Base-by-base conservation (phyloP, 2,113 vertebrate species). In the Rattus rattus region DNA sequence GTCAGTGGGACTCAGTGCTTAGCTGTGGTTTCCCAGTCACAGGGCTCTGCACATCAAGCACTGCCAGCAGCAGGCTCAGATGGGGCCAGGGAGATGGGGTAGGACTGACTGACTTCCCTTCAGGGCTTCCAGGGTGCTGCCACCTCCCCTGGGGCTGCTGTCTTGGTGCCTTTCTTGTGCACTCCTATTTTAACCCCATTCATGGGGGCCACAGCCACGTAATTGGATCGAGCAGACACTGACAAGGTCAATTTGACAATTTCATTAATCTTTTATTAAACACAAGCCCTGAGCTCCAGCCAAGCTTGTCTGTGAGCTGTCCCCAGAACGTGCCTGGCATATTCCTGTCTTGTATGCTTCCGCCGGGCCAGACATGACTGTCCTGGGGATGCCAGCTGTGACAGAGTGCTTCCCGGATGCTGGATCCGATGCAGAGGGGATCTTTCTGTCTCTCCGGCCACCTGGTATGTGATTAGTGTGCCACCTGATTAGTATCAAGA, bases 191-290 rank as follows among this genome's bases (percentile, higher is more conserved):
- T 96, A 97, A 98, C 97, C 96, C 93, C 93, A 84, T 95, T 97
- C 94, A 67, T 9, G 7, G 91, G 96, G 96, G 91, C 96, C 97
- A 94, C 86, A 67, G 93, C 69, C 95, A 95, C 36, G 0, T 97
- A 97, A 98, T 97, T 97, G 96, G 95, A 96, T 94, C 95, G 97
- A 97, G 83, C 96, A 96, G 97, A 94, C 96, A 96, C 75, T 97
- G 97, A 97, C 97, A 97, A 97, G 97, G 97, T 97, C 97, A 97
- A 96, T 97, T 97, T 97, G 97, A 97, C 96, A 97, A 97, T 97
- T 98, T 97, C 97, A 98, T 98, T 98, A 97, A 98, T 97, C 97
- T 97, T 97, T 96, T 96, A 97, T 97, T 96, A 98, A 98, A 96
- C 96, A 96, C 20, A 0, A 95, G 95, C 96, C 93, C 96, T 81